Conservation (phyloP, 2,888 invertebrate species). For the Lumbricus terrestris region DNA sequence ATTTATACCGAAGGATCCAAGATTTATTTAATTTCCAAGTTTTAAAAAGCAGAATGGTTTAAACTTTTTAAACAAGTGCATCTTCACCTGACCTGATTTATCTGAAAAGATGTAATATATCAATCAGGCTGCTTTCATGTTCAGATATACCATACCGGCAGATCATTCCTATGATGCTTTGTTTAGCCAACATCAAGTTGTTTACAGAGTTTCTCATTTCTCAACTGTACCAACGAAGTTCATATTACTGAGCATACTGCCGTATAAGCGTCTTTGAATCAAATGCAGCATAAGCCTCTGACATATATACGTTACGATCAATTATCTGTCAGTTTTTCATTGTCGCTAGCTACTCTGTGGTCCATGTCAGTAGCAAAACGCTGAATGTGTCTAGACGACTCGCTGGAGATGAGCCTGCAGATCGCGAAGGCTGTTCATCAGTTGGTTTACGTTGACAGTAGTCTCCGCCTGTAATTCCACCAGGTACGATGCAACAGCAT, state of each 20-base stretch:
- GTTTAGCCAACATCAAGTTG: not conserved
- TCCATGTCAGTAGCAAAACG: not conserved
- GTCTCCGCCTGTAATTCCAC: slow-evolving; percentile 71
- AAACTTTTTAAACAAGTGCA: not conserved
- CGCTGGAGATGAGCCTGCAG: slow-evolving; percentile 65
- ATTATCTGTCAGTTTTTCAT: not conserved
- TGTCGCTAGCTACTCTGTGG: too few relatives aligned
- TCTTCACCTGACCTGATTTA: not conserved
- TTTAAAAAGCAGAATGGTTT: not conserved
- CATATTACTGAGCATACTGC: not conserved
- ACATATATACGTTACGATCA: not conserved
- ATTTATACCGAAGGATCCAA: not conserved
- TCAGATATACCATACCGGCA: too few relatives aligned
- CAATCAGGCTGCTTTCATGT: not conserved
- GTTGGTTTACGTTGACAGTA: slow-evolving; percentile 66
- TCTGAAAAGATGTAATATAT: not conserved
- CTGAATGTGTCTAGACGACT: not conserved
- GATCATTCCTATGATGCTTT: not conserved
- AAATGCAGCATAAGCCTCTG: not conserved
- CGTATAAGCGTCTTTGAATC: not conserved
- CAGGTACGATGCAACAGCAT: slow-evolving; percentile 73
- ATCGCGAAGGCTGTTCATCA: slow-evolving; percentile 66
- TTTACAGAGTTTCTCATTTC: too few relatives aligned
- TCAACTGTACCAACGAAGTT: too few relatives aligned
- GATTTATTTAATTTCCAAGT: not conserved